Conservation (phyloP, 2,797 vertebrate species). For the Todus mexicanus region DNA sequence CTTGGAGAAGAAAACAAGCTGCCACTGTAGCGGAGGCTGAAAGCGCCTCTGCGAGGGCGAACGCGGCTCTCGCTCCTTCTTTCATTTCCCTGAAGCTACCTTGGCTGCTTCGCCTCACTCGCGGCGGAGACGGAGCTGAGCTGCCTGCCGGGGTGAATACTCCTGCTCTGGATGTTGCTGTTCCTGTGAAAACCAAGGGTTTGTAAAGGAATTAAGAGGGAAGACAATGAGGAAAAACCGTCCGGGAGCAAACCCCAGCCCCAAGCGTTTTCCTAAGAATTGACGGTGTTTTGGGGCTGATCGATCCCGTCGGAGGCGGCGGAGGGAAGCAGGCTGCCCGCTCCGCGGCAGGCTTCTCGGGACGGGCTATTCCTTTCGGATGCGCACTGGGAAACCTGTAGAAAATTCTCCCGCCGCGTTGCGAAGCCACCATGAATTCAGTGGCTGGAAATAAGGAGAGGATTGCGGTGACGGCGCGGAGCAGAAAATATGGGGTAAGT, state of each 20-base stretch:
- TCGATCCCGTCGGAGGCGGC: background rate
- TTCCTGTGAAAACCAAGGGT: background rate
- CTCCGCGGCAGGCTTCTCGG: background rate
- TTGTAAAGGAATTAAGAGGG: constrained; percentile 23
- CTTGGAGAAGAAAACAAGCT: constrained; percentile 64
- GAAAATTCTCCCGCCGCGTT: constrained; percentile 1
- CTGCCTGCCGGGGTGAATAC: background rate
- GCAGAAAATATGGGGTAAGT: constrained; percentile 95
- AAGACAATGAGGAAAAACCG: constrained; percentile 60
- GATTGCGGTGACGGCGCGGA: constrained; percentile 81
- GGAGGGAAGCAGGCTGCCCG: background rate
- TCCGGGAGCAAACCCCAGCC: background rate
- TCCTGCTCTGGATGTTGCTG: constrained; percentile 11
- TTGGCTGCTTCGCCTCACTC: constrained; percentile 8
- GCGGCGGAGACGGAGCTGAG: background rate
- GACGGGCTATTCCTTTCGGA: constrained; percentile 47
- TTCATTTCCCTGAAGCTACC: background rate
- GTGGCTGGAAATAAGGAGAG: constrained; percentile 92
- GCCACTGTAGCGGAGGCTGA: background rate
- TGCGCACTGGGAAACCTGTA: constrained; percentile 45
- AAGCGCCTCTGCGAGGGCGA: background rate
- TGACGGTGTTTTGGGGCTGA: constrained; percentile 31
- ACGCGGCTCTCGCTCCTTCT: background rate
- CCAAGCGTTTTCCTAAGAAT: background rate
- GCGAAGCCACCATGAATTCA: constrained; percentile 83